Conservation (phyloP, 2,113 vertebrate species). For the western clawed frog (Xenopus tropicalis) region DNA sequence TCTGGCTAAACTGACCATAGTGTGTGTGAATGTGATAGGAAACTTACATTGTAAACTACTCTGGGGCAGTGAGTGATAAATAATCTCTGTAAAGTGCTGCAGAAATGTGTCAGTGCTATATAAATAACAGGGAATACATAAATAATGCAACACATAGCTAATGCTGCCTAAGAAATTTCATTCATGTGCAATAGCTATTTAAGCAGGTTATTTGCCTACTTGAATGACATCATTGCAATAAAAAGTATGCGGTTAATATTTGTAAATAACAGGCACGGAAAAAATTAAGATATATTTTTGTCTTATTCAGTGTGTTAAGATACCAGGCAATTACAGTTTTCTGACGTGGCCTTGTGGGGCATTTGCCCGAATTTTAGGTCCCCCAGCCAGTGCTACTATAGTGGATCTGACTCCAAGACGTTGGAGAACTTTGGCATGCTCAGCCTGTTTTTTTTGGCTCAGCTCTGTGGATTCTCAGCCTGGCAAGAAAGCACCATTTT, state of each 20-base stretch:
- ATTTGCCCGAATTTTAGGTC: slow-evolving; percentile 58
- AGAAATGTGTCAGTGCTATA: no score
- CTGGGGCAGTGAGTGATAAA: no score
- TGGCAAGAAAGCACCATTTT: slow-evolving; percentile 68
- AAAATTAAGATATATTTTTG: slow-evolving; percentile 33
- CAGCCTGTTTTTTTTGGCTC: slow-evolving; percentile 82
- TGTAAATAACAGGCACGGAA: slow-evolving; percentile 30
- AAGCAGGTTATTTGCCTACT: no score
- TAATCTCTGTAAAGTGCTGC: no score
- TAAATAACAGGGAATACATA: no score
- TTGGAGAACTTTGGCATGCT: slow-evolving; percentile 64
- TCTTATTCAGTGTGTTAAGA: slow-evolving; percentile 50
- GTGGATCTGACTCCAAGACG: slow-evolving; percentile 63
- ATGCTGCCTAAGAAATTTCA: no score
- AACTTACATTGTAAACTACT: no score
- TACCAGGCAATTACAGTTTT: slow-evolving; percentile 55
- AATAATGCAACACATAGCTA: no score
- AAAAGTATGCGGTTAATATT: slow-evolving; percentile 4
- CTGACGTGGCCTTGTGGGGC: slow-evolving; percentile 64
- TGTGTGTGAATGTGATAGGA: no score
- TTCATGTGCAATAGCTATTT: no score
- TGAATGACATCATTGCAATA: no score
- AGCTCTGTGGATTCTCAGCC: slow-evolving; percentile 65
- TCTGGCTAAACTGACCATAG: no score
- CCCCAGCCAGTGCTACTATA: slow-evolving; percentile 64